Evolutionary conservation across 1,140 invertebrate species (phyloP).

Genomic region (Homarus americanus): DNA sequence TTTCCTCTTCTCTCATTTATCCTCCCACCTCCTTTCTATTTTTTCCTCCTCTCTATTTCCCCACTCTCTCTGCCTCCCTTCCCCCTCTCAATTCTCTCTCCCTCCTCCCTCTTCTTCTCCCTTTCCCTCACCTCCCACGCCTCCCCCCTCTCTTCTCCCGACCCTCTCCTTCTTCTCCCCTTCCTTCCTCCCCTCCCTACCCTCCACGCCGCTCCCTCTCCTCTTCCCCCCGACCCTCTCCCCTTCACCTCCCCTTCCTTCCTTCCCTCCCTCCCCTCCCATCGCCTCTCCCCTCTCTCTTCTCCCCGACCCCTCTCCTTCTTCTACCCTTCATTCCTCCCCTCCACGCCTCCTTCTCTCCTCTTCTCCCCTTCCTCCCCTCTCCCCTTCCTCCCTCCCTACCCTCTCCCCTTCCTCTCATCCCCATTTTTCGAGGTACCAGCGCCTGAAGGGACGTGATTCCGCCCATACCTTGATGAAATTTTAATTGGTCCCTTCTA

Average conservation of each 20-base stretch:
- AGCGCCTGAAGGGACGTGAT: too few species aligned
- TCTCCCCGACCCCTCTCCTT: not conserved
- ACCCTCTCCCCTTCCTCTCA: not conserved
- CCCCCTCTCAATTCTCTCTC: not conserved
- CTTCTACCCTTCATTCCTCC: not conserved
- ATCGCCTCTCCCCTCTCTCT: not conserved
- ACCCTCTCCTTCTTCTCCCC: too few species aligned
- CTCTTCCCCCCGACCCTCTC: not conserved
- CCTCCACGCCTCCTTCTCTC: not conserved
- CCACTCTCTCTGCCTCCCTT: not conserved
- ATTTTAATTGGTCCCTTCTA: slow-evolving; percentile 3
- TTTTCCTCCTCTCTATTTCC: too few species aligned
- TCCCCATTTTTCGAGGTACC: not conserved
- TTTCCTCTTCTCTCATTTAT: not conserved
- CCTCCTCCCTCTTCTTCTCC: not conserved
- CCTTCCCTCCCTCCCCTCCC: not conserved
- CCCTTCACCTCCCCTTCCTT: not conserved
- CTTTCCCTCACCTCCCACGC: not conserved
- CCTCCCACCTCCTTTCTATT: not conserved
- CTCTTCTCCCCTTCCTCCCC: not conserved
- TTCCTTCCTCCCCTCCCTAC: not conserved
- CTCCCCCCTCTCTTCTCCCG: too few species aligned
- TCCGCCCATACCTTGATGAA: slow-evolving; percentile 13
- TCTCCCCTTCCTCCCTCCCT: not conserved
- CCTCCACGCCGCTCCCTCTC: not conserved